phyloP scores from a whole-genome alignment of 2,113 vertebrate genomes.

The Muntiacus reevesi region DNA sequence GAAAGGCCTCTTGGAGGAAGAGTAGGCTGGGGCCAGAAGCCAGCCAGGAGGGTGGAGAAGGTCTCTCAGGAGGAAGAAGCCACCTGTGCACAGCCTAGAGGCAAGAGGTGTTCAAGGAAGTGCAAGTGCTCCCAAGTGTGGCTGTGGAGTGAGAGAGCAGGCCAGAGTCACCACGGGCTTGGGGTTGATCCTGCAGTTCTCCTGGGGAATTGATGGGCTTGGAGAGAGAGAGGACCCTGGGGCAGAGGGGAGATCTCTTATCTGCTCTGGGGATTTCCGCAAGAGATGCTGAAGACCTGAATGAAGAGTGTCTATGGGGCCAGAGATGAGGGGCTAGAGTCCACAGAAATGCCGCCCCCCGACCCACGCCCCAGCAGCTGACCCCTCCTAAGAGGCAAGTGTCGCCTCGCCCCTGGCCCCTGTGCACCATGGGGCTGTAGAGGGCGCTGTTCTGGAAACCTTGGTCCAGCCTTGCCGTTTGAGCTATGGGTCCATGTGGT shows the following conservation, averaged over 20 bases:
- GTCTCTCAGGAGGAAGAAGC: not conserved
- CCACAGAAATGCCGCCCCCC: not conserved
- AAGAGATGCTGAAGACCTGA: not conserved
- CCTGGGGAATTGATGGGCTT: not conserved
- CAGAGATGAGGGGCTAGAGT: not conserved
- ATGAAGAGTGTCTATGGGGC: not conserved
- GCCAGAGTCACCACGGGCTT: no score
- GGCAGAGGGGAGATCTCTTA: no score
- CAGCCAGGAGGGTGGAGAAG: not conserved
- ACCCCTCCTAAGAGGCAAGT: not conserved
- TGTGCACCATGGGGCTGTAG: no score
- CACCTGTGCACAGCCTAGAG: not conserved
- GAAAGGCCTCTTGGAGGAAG: constrained; percentile 3
- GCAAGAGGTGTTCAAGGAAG: not conserved
- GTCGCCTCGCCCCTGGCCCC: accelerated
- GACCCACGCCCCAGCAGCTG: not conserved
- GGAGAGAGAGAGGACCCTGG: not conserved
- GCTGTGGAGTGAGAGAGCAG: not conserved
- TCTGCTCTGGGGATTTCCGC: not conserved
- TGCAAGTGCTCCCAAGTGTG: not conserved
- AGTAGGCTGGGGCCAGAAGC: not conserved
- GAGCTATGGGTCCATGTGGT: not conserved
- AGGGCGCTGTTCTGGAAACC: not conserved
- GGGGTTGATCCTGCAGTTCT: not conserved
- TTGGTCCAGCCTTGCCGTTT: no score